phyloP scores from a whole-genome alignment of 1,140 invertebrate genomes.

The Leguminivora glycinivorella region DNA sequence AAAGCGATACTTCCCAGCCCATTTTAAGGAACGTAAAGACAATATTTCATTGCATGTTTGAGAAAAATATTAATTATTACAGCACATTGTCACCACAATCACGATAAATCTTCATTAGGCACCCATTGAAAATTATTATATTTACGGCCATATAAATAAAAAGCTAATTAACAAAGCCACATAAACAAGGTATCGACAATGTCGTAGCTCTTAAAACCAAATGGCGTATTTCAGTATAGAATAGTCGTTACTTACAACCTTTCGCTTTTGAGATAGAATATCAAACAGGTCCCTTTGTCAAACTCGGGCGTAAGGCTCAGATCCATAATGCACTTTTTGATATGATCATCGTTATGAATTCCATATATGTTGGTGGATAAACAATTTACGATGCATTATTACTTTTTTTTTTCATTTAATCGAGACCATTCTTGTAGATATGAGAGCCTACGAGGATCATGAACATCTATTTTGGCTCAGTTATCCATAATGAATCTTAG shows the following conservation, averaged over 20 bases:
- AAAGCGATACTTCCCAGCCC: too few species aligned
- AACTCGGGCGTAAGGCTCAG: background rate
- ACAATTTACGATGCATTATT: too few species aligned
- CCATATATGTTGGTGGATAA: too few species aligned
- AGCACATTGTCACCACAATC: background rate
- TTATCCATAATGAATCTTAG: too few species aligned
- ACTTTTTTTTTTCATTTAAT: too few species aligned
- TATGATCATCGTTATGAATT: too few species aligned
- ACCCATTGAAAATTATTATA: background rate
- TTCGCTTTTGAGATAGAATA: background rate
- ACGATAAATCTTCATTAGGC: background rate
- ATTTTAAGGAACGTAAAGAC: too few species aligned
- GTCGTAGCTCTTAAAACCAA: slow-evolving; percentile 58
- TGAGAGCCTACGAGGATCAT: too few species aligned
- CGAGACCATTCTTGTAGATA: too few species aligned
- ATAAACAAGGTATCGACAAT: slow-evolving; percentile 44
- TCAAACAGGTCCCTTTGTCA: slow-evolving; percentile 1
- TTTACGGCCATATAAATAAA: slow-evolving; percentile 30
- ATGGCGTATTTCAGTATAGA: slow-evolving; percentile 43
- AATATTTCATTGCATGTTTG: too few species aligned
- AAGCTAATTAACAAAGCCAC: slow-evolving; percentile 42
- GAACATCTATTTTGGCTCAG: too few species aligned
- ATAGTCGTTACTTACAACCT: background rate
- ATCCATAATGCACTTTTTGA: background rate
- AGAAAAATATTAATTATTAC: too few species aligned